Percentiles rank a stretch among this genome's conserved stretches.
These are phyloP conservation scores for Jacana jacana DNA, from an alignment of 2,113 vertebrate species.

Conservation along the genomic window DNA sequence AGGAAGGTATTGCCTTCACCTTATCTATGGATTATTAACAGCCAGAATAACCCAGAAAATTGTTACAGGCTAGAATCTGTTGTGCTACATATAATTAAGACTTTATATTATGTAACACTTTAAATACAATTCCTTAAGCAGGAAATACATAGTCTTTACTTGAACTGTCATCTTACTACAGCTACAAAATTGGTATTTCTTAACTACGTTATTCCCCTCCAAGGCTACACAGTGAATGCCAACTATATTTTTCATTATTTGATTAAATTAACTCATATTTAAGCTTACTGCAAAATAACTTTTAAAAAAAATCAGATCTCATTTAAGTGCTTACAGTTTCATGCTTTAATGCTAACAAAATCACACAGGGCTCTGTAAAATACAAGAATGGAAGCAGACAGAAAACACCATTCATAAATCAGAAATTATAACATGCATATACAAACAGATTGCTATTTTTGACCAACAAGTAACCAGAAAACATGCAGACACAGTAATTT, in stretches of 20 bases:
- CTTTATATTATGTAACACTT: neutral
- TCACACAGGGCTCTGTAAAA: neutral
- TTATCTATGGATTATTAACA: neutral
- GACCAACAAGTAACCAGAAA: slow-evolving; percentile 25
- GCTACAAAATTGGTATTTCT: neutral
- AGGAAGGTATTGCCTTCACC: neutral
- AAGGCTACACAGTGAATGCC: neutral
- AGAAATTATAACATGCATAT: neutral
- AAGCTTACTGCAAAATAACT: neutral
- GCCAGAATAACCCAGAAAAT: neutral
- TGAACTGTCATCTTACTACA: neutral
- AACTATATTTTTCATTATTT: neutral
- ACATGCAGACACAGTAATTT: slow-evolving; percentile 53
- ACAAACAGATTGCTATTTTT: neutral
- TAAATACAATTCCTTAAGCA: neutral
- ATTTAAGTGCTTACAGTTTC: neutral
- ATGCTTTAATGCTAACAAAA: neutral
- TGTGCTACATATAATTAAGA: neutral
- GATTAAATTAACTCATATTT: neutral
- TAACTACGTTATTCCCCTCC: neutral
- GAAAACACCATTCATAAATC: neutral
- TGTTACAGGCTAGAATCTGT: neutral
- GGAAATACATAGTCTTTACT: neutral
- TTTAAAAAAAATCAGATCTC: neutral
- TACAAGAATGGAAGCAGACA: slow-evolving; percentile 14